A percentile compares a stretch with the other conserved stretches of the same genome.
Evolutionary conservation across 2,888 invertebrate species (phyloP).

Genomic region (Chrysolina americana): DNA sequence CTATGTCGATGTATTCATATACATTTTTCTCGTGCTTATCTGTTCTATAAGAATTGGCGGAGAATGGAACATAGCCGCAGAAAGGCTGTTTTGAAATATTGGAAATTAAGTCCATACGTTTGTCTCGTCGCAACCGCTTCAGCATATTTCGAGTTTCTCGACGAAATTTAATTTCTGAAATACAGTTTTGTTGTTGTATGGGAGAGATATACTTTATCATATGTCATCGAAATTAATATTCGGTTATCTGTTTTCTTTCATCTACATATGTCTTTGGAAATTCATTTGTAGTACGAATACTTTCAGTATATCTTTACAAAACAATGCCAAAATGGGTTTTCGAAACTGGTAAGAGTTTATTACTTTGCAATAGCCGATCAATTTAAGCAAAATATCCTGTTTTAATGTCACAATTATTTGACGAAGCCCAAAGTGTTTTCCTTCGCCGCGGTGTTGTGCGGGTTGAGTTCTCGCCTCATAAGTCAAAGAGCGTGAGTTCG

Average conservation of each 20-base stretch:
- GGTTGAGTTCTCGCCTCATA: no score
- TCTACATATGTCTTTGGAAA: neutral
- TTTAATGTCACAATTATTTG: no score
- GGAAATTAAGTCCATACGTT: slow-evolving; percentile 54
- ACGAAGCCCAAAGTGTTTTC: no score
- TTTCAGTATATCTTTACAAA: neutral
- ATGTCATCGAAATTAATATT: neutral
- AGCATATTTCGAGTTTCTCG: slow-evolving; percentile 44
- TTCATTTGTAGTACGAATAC: neutral
- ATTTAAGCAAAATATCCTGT: no score
- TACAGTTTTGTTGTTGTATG: slow-evolving; percentile 32
- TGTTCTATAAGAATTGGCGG: slow-evolving; percentile 44
- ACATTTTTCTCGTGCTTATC: slow-evolving; percentile 51
- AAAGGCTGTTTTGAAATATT: slow-evolving; percentile 52
- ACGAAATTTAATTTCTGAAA: slow-evolving; percentile 47
- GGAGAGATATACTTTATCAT: slow-evolving; percentile 21
- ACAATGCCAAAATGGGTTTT: no score
- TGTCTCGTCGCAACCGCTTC: slow-evolving; percentile 41
- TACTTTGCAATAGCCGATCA: no score
- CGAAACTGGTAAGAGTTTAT: no score
- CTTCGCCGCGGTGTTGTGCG: no score
- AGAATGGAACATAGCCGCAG: slow-evolving; percentile 30
- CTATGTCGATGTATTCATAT: slow-evolving; percentile 49
- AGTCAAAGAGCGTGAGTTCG: no score
- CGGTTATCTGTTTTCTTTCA: slow-evolving; percentile 4